Base-by-base conservation (phyloP, 2,113 vertebrate species). In the Oryctolagus cuniculus region DNA sequence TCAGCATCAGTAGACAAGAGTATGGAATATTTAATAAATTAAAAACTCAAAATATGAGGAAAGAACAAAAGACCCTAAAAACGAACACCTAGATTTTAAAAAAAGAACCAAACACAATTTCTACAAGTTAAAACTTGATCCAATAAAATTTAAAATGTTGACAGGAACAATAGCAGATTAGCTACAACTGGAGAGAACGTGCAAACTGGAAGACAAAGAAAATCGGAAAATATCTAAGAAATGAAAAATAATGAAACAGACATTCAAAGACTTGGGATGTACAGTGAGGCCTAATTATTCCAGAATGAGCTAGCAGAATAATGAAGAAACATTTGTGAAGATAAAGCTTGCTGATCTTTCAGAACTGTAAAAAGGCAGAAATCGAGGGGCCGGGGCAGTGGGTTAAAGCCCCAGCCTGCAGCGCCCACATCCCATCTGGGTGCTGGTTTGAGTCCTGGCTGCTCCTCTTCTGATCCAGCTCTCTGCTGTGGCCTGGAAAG, bases 31-130 rank as follows among this genome's bases (percentile, higher is more conserved):
- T 10, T 78, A 64, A 15, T 24, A 77, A 55, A 38, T 64, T 82
- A n/a, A 93, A 90, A 75, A 67, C 38, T 81, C 87, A 87, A 80
- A 87, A 87, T 82, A 66, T 64, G 53, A 82, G 22, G 44, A 64
- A 67, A 91, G 49, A 91, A 83, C 22, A 94, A 29, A 72, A 61
- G n/a, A 73, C 24, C 66, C 49, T 73, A 73, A 36, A 79, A 66
- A 86, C 22, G 15, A 63, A 67, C 55, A 58, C 17, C 17, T 13
- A 34, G 69, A 55, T 93, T 91, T 95, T 78, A 51, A 17, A 15
- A 55, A 58, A 58, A 58, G 55, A 58, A 15, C 17, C 55, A 58
- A 17, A 58, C 55, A 58, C 19, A 79, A 93, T 90, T 90, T 80
- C 31, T 67, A 74, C 27, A 79, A 34, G 34, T 72, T 9, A 81